Evolutionary conservation across 1,140 invertebrate species (phyloP), one percentile per base, ranked within the genome.

Genomic region (Akabosia matsudoensis): DNA sequence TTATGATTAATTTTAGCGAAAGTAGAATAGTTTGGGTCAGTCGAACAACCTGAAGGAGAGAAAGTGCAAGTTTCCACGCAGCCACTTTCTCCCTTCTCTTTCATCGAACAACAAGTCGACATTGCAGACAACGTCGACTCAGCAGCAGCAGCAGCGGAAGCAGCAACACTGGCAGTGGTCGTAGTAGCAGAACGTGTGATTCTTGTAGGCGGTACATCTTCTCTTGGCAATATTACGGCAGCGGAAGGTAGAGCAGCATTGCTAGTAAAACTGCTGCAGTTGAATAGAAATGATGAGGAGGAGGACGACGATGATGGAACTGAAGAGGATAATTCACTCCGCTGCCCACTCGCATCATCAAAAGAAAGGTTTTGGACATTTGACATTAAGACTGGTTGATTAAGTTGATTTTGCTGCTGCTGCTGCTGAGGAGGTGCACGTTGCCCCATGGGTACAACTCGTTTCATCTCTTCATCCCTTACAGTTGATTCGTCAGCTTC

Each of bases 1-100:
- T 67, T 67, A 67, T 67, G 24, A 67, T 30, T 67, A 67, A 67
- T 31, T 30, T 67, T 67, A 67, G 61, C 61, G 61, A 67, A 67
- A 67, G 61, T 67, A 67, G 61, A 67, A 67, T 67, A 67, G 61
- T 67, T 67, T 67, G 61, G 61, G 61, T 67, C 61, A 67, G 61
- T 67, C 61, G 61, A 67, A 67, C 61, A 67, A 67, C 61, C 61
- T 67, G 61, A 67, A 67, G 61, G n/a, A 67, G 61, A 67, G 61
- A 67, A 67, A 67, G 61, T 67, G n/a, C 22, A 45, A 45, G 37
- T 45, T 45, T 45, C n/a, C n/a, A n/a, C 28, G 28, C 31, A 28
- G 61, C 31, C 61, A 67, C 28, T 67, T n/a, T 30, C 31, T 30
- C 31, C 31, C 61, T 31, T 67, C 61, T 67, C 61, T 30, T 67